phyloP scores from a whole-genome alignment of 2,888 invertebrate species.

The Parelbella ahira region DNA sequence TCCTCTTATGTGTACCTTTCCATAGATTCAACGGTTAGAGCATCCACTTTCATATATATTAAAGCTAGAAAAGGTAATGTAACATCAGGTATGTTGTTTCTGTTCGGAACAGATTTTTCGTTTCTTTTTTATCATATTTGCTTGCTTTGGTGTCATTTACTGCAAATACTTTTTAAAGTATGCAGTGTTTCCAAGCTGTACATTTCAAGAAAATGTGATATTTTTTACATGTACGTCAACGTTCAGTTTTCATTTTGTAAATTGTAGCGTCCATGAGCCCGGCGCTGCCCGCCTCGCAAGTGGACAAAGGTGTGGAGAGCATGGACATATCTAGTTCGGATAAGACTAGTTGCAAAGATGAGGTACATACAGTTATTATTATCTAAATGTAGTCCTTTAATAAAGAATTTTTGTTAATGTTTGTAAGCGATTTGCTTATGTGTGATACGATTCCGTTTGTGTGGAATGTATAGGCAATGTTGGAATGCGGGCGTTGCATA shows the following conservation, averaged over 20 bases:
- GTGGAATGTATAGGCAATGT: no score
- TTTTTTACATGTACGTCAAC: no score
- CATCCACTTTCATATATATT: slow-evolving; percentile 2
- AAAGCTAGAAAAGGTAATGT: slow-evolving; percentile 23
- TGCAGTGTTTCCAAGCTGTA: no score
- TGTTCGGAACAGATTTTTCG: slow-evolving; percentile 1
- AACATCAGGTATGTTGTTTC: slow-evolving; percentile 22
- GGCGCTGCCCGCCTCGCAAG: slow-evolving; percentile 30
- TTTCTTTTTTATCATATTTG: slow-evolving; percentile 23
- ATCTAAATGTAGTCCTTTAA: no score
- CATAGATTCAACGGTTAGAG: slow-evolving; percentile 34
- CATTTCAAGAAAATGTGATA: no score
- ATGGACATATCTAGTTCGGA: slow-evolving; percentile 41
- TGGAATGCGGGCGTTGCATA: no score
- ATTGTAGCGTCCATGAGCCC: slow-evolving; percentile 42
- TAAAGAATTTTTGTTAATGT: no score
- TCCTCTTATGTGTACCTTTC: slow-evolving; percentile 27
- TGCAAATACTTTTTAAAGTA: no score
- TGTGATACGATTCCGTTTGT: no score
- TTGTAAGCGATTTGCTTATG: no score
- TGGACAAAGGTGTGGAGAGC: slow-evolving; percentile 38
- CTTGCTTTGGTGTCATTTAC: no score
- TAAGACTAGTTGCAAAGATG: slow-evolving; percentile 34
- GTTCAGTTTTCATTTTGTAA: no score
- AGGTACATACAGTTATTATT: slow-evolving; percentile 44